Percentiles rank a stretch among this genome's conserved stretches.
These are phyloP conservation scores for Tapirus indicus DNA, from an alignment of 2,797 vertebrate genomes.

Conservation along the genomic window DNA sequence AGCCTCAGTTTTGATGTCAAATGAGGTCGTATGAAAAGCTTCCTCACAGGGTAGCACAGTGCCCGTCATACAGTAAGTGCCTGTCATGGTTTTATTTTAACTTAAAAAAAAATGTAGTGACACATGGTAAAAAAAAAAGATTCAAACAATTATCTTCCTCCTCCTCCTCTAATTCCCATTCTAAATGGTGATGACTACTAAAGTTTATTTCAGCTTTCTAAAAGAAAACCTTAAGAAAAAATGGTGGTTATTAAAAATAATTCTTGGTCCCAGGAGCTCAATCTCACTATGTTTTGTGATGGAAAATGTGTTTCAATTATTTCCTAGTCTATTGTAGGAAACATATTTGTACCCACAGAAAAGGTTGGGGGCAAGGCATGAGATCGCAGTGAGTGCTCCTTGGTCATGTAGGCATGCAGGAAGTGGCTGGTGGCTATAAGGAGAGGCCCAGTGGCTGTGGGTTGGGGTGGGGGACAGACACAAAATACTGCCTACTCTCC, in stretches of 20 bases:
- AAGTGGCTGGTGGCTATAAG: neutral
- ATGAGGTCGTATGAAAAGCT: neutral
- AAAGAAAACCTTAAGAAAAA: constrained; percentile 42
- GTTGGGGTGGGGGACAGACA: neutral
- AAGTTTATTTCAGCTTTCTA: neutral
- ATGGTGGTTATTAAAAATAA: constrained; percentile 27
- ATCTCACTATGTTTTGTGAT: neutral
- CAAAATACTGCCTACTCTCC: neutral
- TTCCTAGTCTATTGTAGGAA: neutral
- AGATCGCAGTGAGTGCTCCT: neutral
- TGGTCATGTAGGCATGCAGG: neutral
- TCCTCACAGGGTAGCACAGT: neutral
- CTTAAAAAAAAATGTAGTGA: neutral
- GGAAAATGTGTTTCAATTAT: neutral
- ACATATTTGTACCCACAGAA: neutral
- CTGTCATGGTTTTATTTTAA: neutral
- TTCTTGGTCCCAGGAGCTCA: neutral
- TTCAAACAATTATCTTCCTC: neutral
- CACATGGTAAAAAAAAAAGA: neutral
- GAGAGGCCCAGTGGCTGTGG: neutral
- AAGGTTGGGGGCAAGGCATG: neutral
- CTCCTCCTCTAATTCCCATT: neutral
- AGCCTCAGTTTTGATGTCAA: neutral
- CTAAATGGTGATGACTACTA: neutral
- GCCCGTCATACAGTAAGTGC: neutral